A percentile compares a stretch with the other conserved stretches of the same genome.
Conservation (phyloP, 2,888 invertebrate genomes). For the Aspidiotus rigidus region DNA sequence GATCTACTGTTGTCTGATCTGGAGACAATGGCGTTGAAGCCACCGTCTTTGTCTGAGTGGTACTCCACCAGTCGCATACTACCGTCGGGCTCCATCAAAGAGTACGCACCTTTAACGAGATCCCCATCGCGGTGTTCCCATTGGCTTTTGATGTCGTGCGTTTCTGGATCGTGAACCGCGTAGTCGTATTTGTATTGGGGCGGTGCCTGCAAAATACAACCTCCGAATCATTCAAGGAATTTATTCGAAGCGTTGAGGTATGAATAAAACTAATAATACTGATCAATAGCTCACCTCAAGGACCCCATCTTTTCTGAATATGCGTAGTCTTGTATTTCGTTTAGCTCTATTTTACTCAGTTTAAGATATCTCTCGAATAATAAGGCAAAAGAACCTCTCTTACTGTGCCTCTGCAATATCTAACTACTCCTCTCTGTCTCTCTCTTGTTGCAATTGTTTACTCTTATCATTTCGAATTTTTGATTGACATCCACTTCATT, state of each 20-base stretch:
- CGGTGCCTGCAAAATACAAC: slow-evolving; percentile 42
- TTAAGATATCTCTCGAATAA: too few relatives aligned
- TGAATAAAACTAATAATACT: not conserved
- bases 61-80: slow-evolving; percentile 65
- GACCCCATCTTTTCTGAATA: not conserved
- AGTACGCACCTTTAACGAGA: slow-evolving; percentile 45
- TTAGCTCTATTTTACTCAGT: too few relatives aligned
- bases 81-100: slow-evolving; percentile 57
- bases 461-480: too few relatives aligned
- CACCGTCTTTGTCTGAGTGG: slow-evolving; percentile 66
- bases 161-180: slow-evolving; percentile 45
- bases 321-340: too few relatives aligned
- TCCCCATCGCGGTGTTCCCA: slow-evolving; percentile 47
- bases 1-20: slow-evolving; percentile 33
- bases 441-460: too few relatives aligned
- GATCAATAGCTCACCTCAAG: not conserved
- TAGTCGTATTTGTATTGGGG: slow-evolving; percentile 46
- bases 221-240: too few relatives aligned
- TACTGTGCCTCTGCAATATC: too few relatives aligned
- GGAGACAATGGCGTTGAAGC: slow-evolving; percentile 61
- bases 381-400: too few relatives aligned
- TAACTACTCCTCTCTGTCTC: too few relatives aligned
- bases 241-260: too few relatives aligned
- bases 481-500: too few relatives aligned
- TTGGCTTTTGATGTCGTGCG: slow-evolving; percentile 46